phyloP scores from a whole-genome alignment of 2,888 invertebrate species.

The Stenoptilia bipunctidactyla region DNA sequence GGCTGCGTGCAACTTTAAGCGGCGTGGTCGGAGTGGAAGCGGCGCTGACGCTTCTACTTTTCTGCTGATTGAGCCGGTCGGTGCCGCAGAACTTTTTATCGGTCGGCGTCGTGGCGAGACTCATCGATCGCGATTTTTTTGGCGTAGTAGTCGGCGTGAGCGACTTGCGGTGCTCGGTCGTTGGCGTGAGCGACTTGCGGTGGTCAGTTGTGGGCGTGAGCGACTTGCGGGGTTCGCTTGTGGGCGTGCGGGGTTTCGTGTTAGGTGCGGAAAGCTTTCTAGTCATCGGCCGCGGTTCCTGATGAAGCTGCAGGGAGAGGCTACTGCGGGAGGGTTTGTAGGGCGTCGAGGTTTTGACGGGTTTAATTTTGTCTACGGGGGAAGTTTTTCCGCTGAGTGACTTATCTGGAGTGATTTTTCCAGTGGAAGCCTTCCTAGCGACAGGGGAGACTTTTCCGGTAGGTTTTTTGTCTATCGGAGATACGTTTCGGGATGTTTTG shows the following conservation, averaged over 20 bases:
- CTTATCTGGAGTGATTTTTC: slow-evolving; percentile 32
- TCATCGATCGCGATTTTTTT: slow-evolving; percentile 60
- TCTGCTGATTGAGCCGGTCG: slow-evolving; percentile 33
- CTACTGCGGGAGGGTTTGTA: slow-evolving; percentile 19
- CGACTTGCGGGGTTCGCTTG: too few relatives aligned
- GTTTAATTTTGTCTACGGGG: slow-evolving; percentile 23
- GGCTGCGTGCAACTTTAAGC: slow-evolving; percentile 38
- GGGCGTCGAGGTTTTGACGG: slow-evolving; percentile 36
- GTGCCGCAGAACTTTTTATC: slow-evolving; percentile 41
- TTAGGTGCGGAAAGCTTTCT: slow-evolving; percentile 53
- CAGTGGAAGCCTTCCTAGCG: slow-evolving; percentile 13
- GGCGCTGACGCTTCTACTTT: slow-evolving; percentile 31
- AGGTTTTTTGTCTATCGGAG: slow-evolving; percentile 25
- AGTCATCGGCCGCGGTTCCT: slow-evolving; percentile 22
- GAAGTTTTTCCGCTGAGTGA: slow-evolving; percentile 36
- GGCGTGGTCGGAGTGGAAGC: slow-evolving; percentile 28
- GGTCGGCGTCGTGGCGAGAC: slow-evolving; percentile 33
- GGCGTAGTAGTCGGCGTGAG: slow-evolving; percentile 23
- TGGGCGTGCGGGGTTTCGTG: slow-evolving; percentile 44
- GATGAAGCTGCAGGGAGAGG: slow-evolving; percentile 9
- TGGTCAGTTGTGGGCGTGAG: slow-evolving; percentile 41
- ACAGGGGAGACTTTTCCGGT: slow-evolving; percentile 9
- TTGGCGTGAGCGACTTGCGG: slow-evolving; percentile 40
- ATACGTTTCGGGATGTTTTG: slow-evolving; percentile 7
- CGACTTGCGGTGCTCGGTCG: slow-evolving; percentile 33